phyloP scores from a whole-genome alignment of 1,140 invertebrate species.

The Vanessa tameamea region DNA sequence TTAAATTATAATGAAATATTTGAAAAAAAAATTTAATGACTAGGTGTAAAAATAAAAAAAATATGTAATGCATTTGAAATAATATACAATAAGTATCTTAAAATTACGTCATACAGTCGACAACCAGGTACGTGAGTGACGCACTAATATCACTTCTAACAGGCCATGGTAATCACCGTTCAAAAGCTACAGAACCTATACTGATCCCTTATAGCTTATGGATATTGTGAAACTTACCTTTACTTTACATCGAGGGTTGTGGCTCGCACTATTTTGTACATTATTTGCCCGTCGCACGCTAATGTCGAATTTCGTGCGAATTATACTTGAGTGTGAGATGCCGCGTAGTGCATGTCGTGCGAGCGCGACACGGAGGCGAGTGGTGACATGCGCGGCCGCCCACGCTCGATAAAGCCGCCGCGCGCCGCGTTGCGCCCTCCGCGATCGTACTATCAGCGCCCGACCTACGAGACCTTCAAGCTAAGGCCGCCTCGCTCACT shows the following conservation, averaged over 20 bases:
- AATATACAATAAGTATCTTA: constrained; percentile 3
- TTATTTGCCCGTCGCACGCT: constrained; percentile 50
- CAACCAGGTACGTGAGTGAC: constrained; percentile 21
- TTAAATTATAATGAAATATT: too few relatives aligned
- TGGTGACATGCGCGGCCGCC: constrained; percentile 68
- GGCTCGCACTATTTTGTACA: constrained; percentile 51
- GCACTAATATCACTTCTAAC: constrained; percentile 17
- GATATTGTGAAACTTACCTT: constrained; percentile 48
- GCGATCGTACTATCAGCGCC: constrained; percentile 11
- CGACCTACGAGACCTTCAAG: constrained; percentile 9
- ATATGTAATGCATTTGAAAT: not conserved
- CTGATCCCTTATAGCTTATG: not conserved
- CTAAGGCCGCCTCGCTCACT: not conserved
- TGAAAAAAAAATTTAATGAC: not conserved
- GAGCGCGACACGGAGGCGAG: constrained; percentile 36
- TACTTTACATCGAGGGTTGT: constrained; percentile 43
- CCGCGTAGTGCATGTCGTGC: constrained; percentile 56
- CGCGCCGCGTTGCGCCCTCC: constrained; percentile 42
- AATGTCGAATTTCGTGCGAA: constrained; percentile 44
- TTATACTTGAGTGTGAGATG: constrained; percentile 48
- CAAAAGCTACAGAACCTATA: constrained; percentile 5
- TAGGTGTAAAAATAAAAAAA: not conserved
- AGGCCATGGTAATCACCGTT: not conserved
- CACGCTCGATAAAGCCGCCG: constrained; percentile 70
- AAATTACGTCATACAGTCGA: constrained; percentile 26